Percentiles rank a stretch among this genome's conserved stretches.
These are phyloP conservation scores for Silurus asotus DNA, from an alignment of 2,113 vertebrate species.

Conservation along the genomic window DNA sequence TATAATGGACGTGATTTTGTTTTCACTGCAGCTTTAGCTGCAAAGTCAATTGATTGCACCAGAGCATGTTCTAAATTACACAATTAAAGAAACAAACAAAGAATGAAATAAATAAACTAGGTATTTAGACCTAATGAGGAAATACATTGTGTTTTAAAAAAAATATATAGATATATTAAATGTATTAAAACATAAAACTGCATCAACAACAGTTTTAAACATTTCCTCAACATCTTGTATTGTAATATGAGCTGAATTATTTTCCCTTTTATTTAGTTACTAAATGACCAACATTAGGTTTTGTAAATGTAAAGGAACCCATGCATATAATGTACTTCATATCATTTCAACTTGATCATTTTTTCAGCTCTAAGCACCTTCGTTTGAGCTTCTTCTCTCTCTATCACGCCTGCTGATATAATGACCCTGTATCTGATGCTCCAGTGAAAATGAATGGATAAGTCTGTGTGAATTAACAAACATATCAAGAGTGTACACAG, in stretches of 20 bases:
- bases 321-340: background rate
- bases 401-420: background rate
- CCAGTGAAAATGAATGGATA: conserved; percentile 36
- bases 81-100: background rate
- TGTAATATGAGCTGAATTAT: background rate
- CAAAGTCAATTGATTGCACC: background rate
- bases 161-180: background rate
- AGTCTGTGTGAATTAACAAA: conserved; percentile 45
- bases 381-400: no score
- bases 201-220: background rate
- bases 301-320: background rate
- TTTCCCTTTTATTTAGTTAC: background rate
- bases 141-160: background rate
- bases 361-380: background rate
- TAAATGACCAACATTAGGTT: background rate
- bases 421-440: conserved; percentile 22
- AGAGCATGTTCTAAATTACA: background rate
- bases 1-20: conserved; percentile 30
- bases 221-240: background rate
- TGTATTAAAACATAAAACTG: background rate
- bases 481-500: conserved; percentile 29
- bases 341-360: background rate
- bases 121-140: no score
- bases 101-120: background rate
- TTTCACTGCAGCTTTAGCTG: conserved; percentile 1